These are phyloP conservation scores for Conchocele bisecta DNA, from an alignment of 2,888 invertebrate genomes.

Conservation along the genomic window DNA sequence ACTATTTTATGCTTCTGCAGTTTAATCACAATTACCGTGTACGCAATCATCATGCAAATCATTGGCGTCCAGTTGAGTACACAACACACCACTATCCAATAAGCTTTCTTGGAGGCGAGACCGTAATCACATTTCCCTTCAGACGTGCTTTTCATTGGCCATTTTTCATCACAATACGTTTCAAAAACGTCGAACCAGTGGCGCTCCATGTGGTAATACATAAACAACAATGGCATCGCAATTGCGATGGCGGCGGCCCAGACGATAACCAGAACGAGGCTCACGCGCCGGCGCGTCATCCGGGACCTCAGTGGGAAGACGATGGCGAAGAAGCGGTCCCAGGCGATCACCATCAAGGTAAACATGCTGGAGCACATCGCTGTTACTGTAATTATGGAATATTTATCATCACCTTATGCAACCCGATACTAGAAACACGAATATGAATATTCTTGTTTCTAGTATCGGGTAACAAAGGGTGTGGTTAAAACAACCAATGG, in stretches of 20 bases:
- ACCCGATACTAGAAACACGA: too few relatives aligned
- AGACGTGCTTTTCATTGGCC: constrained; percentile 61
- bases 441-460: too few relatives aligned
- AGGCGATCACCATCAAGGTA: constrained; percentile 73
- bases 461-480: too few relatives aligned
- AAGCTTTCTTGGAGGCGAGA: constrained; percentile 66
- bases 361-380: constrained; percentile 76
- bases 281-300: constrained; percentile 70
- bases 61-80: constrained; percentile 78
- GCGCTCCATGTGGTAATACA: constrained; percentile 69
- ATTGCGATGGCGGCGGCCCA: constrained; percentile 70
- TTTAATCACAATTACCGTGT: constrained; percentile 70
- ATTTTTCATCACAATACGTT: constrained; percentile 73
- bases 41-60: constrained; percentile 70
- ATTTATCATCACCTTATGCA: too few relatives aligned
- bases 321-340: constrained; percentile 77
- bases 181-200: constrained; percentile 72
- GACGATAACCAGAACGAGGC: constrained; percentile 63
- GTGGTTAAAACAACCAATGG: too few relatives aligned
- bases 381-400: constrained; percentile 72
- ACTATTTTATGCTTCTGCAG: constrained; percentile 68
- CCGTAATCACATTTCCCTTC: constrained; percentile 70
- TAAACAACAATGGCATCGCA: constrained; percentile 67
- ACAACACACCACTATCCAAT: constrained; percentile 75
- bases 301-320: constrained; percentile 75